Percentiles rank a stretch among this genome's conserved stretches.
Conservation (phyloP, 2,888 invertebrate genomes). For the Noctua comes region DNA sequence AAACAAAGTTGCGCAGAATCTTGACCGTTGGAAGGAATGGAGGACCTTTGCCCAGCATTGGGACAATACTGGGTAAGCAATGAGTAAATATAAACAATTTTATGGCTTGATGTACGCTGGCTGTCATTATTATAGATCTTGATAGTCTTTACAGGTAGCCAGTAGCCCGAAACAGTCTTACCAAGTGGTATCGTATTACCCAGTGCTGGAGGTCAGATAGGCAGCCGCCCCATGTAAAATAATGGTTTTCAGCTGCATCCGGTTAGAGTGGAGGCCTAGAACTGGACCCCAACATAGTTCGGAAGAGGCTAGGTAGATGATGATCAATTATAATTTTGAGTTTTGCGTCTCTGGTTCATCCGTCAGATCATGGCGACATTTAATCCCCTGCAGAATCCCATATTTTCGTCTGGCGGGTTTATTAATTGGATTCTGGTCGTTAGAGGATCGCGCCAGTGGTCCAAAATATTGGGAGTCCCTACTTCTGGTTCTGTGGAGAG, state of each 20-base stretch:
- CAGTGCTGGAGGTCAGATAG: not conserved
- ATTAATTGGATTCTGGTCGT: not conserved
- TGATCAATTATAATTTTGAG: conserved; percentile 1
- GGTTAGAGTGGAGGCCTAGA: not conserved
- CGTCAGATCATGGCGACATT: not conserved
- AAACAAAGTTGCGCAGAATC: not conserved
- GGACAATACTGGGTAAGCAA: not conserved
- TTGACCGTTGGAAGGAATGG: not conserved
- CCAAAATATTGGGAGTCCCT: not conserved
- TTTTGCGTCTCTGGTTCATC: not conserved
- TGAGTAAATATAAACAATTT: not conserved
- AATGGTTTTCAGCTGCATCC: not conserved
- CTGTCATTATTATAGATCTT: not conserved
- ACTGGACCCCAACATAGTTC: not conserved
- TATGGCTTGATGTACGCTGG: not conserved
- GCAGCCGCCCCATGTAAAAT: not conserved
- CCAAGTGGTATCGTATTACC: not conserved
- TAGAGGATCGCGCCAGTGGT: conserved; percentile 7
- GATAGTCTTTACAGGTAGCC: not conserved
- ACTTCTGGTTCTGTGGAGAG: not conserved
- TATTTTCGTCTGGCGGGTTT: not conserved
- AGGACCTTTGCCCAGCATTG: not conserved
- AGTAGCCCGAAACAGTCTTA: not conserved
- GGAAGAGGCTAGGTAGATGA: not conserved
- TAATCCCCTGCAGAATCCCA: not conserved